Conservation (phyloP, 2,888 invertebrate genomes). For the Dione juno region DNA sequence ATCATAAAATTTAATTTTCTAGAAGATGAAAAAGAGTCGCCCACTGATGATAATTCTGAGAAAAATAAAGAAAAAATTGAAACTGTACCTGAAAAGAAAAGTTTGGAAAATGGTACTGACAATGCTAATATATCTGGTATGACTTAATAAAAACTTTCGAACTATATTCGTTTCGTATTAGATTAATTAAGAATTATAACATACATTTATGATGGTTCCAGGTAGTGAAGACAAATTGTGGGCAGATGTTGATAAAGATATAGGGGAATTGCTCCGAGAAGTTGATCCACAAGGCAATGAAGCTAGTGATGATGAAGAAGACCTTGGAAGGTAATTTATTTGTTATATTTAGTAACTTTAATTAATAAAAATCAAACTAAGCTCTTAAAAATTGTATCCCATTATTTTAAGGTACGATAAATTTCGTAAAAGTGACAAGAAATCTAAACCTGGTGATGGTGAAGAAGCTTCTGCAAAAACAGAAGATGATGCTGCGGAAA, state of each 20-base stretch:
- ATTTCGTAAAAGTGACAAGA: conserved; percentile 87
- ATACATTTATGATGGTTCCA: conserved; percentile 44
- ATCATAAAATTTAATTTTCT: neutral
- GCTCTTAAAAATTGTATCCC: no score
- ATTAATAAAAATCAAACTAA: no score
- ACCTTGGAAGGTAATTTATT: conserved; percentile 80
- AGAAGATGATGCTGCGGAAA: conserved; percentile 65
- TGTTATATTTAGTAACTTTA: conserved; percentile 17
- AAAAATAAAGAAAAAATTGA: conserved; percentile 74
- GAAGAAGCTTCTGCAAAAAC: conserved; percentile 66
- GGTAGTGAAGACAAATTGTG: conserved; percentile 88
- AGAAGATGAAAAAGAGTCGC: conserved; percentile 70
- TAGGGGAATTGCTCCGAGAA: conserved; percentile 89
- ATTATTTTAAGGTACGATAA: conserved; percentile 81
- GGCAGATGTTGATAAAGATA: conserved; percentile 92
- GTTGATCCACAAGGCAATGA: conserved; percentile 88
- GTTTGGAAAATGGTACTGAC: conserved; percentile 72
- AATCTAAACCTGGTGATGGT: conserved; percentile 69
- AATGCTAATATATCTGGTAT: conserved; percentile 61
- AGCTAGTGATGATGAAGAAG: conserved; percentile 87
- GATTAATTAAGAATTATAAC: neutral
- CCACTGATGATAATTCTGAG: conserved; percentile 54
- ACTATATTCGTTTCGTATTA: neutral
- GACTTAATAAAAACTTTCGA: conserved; percentile 20
- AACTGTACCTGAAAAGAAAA: conserved; percentile 71